Evolutionary conservation across 2,797 vertebrate genomes (phyloP).

Genomic region (Tiaroga cobitis): DNA sequence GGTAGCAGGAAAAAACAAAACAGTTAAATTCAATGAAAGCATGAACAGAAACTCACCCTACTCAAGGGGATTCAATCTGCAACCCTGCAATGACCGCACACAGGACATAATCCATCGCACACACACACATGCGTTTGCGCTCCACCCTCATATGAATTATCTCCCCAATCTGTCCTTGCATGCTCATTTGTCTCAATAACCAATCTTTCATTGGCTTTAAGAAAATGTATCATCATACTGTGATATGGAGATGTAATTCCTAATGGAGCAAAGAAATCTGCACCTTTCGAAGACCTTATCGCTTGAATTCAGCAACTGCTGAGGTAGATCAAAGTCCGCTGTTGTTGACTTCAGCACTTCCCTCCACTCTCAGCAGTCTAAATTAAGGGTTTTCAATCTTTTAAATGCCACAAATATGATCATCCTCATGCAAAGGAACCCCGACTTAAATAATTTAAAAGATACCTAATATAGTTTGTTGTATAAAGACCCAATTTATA

Average conservation of each 20-base stretch:
- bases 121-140: not conserved
- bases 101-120: not conserved
- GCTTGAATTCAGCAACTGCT: slow-evolving; percentile 25
- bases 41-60: slow-evolving; percentile 4
- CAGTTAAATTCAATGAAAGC: not conserved
- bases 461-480: not conserved
- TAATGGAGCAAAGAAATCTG: not conserved
- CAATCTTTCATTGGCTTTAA: not conserved
- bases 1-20: not conserved
- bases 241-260: not conserved
- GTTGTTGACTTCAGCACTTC: slow-evolving; percentile 28
- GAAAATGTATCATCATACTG: not conserved
- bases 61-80: not conserved
- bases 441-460: not conserved
- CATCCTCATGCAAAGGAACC: not conserved
- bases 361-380: not conserved
- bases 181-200: not conserved
- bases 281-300: slow-evolving; percentile 17
- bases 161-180: not conserved
- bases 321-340: slow-evolving; percentile 19
- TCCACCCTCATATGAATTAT: not conserved
- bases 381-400: not conserved
- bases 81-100: not conserved
- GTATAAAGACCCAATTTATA: not conserved
- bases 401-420: not conserved